phyloP scores from a whole-genome alignment of 2,888 invertebrate species.

The Synanthedon andrenaeformis region DNA sequence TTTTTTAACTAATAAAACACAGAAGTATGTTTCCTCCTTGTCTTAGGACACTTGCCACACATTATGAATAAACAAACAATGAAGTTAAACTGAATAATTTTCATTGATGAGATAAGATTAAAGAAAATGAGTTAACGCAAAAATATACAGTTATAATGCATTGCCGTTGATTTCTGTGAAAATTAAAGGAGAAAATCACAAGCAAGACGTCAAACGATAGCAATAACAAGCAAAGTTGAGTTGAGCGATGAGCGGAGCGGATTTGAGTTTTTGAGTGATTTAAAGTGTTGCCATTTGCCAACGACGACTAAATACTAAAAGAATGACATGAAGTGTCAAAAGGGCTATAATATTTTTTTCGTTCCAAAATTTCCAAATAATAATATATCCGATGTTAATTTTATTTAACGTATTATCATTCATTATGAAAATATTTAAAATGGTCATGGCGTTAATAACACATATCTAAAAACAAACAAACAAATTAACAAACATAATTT shows the following conservation, averaged over 20 bases:
- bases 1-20: constrained; percentile 45
- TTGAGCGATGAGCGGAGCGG: constrained; percentile 4
- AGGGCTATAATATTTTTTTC: too few relatives aligned
- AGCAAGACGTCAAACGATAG: constrained; percentile 34
- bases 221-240: constrained; percentile 13
- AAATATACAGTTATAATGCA: constrained; percentile 40
- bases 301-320: too few relatives aligned
- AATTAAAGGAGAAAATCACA: constrained; percentile 48
- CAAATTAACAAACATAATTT: too few relatives aligned
- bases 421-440: too few relatives aligned
- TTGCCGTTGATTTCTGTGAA: constrained; percentile 59
- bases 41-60: constrained; percentile 58
- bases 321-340: too few relatives aligned
- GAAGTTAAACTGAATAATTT: constrained; percentile 12
- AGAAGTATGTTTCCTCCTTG: constrained; percentile 61
- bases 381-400: too few relatives aligned
- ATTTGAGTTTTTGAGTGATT: background rate
- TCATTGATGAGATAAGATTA: constrained; percentile 1
- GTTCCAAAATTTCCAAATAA: too few relatives aligned
- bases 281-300: background rate
- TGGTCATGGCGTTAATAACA: too few relatives aligned
- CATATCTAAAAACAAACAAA: too few relatives aligned
- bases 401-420: too few relatives aligned
- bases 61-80: constrained; percentile 33
- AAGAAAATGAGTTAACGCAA: constrained; percentile 12